Base-by-base conservation (phyloP, 2,797 vertebrate genomes). In the Sebastiscus tertius region DNA sequence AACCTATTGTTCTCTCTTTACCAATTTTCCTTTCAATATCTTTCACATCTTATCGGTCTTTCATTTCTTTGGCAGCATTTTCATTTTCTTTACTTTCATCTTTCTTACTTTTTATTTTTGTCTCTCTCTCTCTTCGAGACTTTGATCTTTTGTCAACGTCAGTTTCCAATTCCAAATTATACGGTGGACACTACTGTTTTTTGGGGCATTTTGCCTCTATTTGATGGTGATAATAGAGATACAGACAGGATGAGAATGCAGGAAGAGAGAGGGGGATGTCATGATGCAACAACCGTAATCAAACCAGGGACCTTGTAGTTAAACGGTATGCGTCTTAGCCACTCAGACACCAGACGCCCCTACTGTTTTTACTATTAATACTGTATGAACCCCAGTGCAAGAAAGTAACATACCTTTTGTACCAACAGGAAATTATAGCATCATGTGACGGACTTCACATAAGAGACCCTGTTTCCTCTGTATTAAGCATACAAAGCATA, bases 1-100 rank as follows among this genome's bases (percentile, higher is more conserved):
- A 88, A 87, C 80, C 89, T 78, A 82, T 94, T 94, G 91, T 94
- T 92, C 88, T 91, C 87, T 72, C 86, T 88, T 85, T 85, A 81
- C 84, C 87, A 90, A 88, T 94, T 93, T 93, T 81, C 80, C 83
- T 85, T 81, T 78, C 84, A 82, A 79, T 90, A 91, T 92, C 91
- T 89, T 84, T 88, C 81, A 85, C 80, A 91, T 93, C 90, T 90
- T 94, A 92, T 93, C 90, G 46, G 58, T 71, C 71, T 79, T 91
- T 82, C 55, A 26, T 80, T 86, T 79, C 79, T 82, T 74, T n/a
- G 72, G 72, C 72, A 60, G 52, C 68, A 75, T 83, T 72, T 83
- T 91, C 60, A 83, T 85, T 87, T 87, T 78, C 77, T 80, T 52
- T 58, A 18, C 72, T 86, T 74, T 87, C 64, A 68, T 81, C 75